Conservation (phyloP, 2,113 vertebrate species). For the Aphyosemion australe region DNA sequence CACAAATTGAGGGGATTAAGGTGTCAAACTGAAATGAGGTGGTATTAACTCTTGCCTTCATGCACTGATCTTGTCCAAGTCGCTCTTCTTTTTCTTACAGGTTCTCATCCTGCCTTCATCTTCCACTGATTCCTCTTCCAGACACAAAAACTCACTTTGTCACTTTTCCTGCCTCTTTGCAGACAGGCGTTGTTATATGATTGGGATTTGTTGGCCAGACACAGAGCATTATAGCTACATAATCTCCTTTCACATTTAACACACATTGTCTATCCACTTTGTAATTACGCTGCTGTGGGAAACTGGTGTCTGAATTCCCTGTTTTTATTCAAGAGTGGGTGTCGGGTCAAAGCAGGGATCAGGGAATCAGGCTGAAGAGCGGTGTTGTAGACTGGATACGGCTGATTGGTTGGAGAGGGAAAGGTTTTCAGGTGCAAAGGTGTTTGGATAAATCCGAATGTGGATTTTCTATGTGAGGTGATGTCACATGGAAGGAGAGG, state of each 20-base stretch:
- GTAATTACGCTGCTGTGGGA: conserved; percentile 83
- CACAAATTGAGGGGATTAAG: conserved; percentile 73
- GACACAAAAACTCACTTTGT: conserved; percentile 4
- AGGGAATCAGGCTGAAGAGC: conserved; percentile 16
- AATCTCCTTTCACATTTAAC: conserved; percentile 90
- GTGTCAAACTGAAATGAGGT: conserved; percentile 63
- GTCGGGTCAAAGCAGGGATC: conserved; percentile 23
- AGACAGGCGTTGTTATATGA: conserved; percentile 81
- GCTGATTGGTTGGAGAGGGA: conserved; percentile 45
- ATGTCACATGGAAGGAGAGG: conserved; percentile 44
- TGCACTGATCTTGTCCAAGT: conserved; percentile 15
- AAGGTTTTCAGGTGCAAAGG: conserved; percentile 33
- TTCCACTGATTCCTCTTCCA: conserved; percentile 10
- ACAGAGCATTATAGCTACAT: conserved; percentile 85
- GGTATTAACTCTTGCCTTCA: conserved; percentile 26
- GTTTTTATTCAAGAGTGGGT: conserved; percentile 30
- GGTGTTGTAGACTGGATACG: conserved; percentile 46
- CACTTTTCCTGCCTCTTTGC: conserved; percentile 22
- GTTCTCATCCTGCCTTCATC: conserved; percentile 29
- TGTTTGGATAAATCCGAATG: conserved; percentile 7
- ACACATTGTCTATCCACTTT: conserved; percentile 79
- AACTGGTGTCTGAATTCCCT: conserved; percentile 77
- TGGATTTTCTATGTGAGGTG: conserved; percentile 7
- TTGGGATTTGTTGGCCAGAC: conserved; percentile 87
- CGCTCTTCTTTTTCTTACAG: conserved; percentile 53